phyloP scores from a whole-genome alignment of 2,888 invertebrate species.

The Euplagia quadripunctaria region DNA sequence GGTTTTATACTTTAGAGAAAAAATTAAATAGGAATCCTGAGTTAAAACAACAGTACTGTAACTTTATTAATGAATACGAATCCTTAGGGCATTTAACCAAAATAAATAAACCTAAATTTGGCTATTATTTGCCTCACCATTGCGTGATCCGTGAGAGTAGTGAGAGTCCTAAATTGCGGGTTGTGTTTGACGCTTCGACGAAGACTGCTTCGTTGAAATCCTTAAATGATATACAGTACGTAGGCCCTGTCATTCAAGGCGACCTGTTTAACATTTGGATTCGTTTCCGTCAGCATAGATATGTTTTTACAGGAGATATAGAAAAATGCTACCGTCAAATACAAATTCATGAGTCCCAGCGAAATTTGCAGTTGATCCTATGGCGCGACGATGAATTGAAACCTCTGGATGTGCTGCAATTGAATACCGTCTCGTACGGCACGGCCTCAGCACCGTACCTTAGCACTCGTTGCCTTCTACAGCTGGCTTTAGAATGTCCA shows the following conservation, averaged over 20 bases:
- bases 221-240: background rate
- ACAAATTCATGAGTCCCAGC: background rate
- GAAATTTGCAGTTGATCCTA: background rate
- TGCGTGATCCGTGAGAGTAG: background rate
- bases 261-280: background rate
- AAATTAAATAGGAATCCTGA: no score
- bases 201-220: no score
- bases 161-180: background rate
- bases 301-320: background rate
- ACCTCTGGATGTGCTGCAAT: background rate
- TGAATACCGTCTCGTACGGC: background rate
- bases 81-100: background rate
- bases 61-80: background rate
- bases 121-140: background rate
- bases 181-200: background rate
- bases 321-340: background rate
- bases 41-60: no score
- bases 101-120: background rate
- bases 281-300: background rate
- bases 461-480: background rate
- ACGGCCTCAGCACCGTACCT: background rate
- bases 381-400: background rate
- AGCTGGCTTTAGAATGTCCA: background rate
- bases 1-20: no score
- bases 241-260: background rate